These are phyloP conservation scores for Astur gentilis DNA, from an alignment of 2,113 vertebrate genomes.

Conservation along the genomic window DNA sequence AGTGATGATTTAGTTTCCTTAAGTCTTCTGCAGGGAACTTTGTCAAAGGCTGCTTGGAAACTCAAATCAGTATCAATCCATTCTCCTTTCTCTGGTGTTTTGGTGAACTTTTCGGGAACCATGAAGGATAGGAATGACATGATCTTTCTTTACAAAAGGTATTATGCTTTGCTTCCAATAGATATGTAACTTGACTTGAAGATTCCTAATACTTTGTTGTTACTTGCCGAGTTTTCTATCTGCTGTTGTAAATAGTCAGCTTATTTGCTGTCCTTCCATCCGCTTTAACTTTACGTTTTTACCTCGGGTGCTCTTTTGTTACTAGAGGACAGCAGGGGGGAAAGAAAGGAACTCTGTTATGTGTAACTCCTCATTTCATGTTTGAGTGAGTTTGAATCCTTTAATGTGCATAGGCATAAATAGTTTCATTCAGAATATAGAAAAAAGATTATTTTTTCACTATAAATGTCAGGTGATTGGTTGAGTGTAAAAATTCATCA, in stretches of 20 bases:
- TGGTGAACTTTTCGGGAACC: background rate
- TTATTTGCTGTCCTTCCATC: background rate
- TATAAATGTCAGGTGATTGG: background rate
- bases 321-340: background rate
- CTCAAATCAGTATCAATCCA: background rate
- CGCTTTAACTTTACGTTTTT: background rate
- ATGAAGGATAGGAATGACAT: background rate
- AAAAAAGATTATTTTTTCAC: background rate
- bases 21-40: background rate
- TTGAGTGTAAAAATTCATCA: background rate
- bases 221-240: background rate
- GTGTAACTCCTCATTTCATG: background rate
- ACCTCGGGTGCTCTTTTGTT: background rate
- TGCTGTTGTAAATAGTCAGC: background rate
- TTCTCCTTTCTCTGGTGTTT: background rate
- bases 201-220: background rate
- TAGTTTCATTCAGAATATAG: background rate
- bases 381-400: background rate
- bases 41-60: background rate
- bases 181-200: background rate
- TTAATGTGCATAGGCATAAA: background rate
- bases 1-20: background rate
- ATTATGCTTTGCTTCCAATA: background rate
- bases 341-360: background rate
- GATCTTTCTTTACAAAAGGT: background rate